A percentile compares a stretch with the other conserved stretches of the same genome.
Conservation (phyloP, 2,888 invertebrate genomes). For the Mechanitis messenoides region DNA sequence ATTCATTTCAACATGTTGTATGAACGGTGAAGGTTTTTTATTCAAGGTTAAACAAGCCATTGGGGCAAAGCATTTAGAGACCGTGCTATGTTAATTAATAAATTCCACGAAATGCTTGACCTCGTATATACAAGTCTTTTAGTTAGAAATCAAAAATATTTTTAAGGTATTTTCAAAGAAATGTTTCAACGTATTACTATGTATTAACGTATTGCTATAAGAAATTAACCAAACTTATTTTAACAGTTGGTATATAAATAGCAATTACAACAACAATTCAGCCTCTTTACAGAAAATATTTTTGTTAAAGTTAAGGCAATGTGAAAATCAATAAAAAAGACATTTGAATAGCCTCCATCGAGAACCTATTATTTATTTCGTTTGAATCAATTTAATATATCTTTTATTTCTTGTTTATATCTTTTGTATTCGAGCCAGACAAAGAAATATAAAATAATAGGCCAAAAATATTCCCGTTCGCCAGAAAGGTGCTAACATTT, state of each 20-base stretch:
- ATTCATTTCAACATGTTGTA: conserved; percentile 10
- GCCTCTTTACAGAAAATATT: background rate
- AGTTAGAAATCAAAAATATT: too few species aligned
- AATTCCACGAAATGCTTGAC: conserved; percentile 23
- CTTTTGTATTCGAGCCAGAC: conserved; percentile 4
- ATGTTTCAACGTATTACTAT: background rate
- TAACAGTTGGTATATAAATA: too few species aligned
- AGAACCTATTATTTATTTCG: conserved; percentile 1
- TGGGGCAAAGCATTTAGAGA: conserved; percentile 17
- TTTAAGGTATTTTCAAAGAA: background rate
- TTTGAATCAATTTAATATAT: conserved; percentile 2
- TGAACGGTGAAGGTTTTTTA: conserved; percentile 10
- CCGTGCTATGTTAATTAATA: conserved; percentile 28
- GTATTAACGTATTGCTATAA: too few species aligned
- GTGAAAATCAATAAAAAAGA: conserved; percentile 2
- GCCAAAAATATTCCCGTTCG: conserved; percentile 1
- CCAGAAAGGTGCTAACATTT: conserved; percentile 5
- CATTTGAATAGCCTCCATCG: conserved; percentile 5
- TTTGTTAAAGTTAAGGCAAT: background rate
- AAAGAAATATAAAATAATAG: conserved; percentile 2
- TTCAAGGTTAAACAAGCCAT: conserved; percentile 21
- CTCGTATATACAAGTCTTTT: conserved; percentile 9
- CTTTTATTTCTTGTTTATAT: conserved; percentile 6
- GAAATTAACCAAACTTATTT: too few species aligned
- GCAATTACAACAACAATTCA: too few species aligned